Evolutionary conservation across 1,140 invertebrate species (phyloP), one percentile per base, ranked within the genome.

Genomic region (Pogonus chalceus): DNA sequence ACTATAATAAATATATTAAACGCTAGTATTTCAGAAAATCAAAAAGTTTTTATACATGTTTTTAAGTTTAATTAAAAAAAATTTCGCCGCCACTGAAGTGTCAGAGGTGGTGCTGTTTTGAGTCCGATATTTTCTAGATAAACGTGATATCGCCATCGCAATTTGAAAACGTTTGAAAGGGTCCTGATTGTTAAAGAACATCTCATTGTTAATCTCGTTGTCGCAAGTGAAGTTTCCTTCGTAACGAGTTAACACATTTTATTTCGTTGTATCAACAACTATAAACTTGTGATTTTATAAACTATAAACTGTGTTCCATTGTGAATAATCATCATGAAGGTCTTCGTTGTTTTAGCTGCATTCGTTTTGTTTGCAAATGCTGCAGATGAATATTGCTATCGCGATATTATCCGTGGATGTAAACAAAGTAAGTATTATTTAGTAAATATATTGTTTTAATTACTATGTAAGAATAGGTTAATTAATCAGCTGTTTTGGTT

Each of bases 341-440:
- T 72, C 35, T 66, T 79, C 26, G 69, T 71, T 54, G 54, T 77
- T 58, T 67, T 82, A 57, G 66, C 71, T 54, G 63, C 74, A 60
- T 63, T 80, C 21, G 54, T 79, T 47, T 73, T 72, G 49, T 67
- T 78, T 20, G 68, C 69, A 2, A 60, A 66, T 35, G 72, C 73
- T 16, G 66, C 69, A 10, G 73, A 74, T 2, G 78, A 84, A 31
- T 72, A 66, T 37, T 87, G 84, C 65, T 85, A 81, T 62, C 73
- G 72, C 16, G 76, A 80, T 58, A 76, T 82, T 1, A 67, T 75
- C 10, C 62, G 62, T 35, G 77, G 78, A 49, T 87, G 84, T 23
- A 62, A 66, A 53, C 54, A 56, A 61, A 64, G 74, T 74, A 65
- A 67, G 62, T 62, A 46, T 35, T n/a, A 16, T 57, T 56, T 53